Conservation (phyloP, 1,140 invertebrate genomes). For the Hylaeus anthracinus region DNA sequence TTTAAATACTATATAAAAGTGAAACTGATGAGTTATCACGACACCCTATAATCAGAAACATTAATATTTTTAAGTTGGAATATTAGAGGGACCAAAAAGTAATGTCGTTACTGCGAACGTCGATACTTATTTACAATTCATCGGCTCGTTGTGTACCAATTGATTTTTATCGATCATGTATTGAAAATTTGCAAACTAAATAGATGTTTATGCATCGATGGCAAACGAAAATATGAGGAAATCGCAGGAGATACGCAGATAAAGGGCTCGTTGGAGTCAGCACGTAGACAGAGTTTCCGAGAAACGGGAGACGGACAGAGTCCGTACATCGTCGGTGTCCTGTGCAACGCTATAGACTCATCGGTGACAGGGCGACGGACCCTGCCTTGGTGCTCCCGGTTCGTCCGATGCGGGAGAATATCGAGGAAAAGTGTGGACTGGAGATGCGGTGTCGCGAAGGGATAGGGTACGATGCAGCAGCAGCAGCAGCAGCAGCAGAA, state of each 20-base stretch:
- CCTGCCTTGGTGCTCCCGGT: slow-evolving; percentile 35
- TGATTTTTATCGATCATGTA: too few relatives aligned
- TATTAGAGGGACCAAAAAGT: too few relatives aligned
- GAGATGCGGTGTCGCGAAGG: slow-evolving; percentile 54
- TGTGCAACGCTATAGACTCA: slow-evolving; percentile 1
- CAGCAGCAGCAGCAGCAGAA: neutral
- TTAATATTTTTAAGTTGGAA: too few relatives aligned
- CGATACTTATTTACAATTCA: too few relatives aligned
- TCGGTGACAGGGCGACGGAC: slow-evolving; percentile 52
- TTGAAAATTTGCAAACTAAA: too few relatives aligned
- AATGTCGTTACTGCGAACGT: too few relatives aligned
- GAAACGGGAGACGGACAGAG: neutral
- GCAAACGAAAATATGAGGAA: too few relatives aligned
- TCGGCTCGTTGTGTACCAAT: too few relatives aligned
- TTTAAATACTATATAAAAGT: too few relatives aligned
- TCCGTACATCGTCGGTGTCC: neutral
- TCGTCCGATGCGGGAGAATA: slow-evolving; percentile 57
- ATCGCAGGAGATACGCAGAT: neutral
- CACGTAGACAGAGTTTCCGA: neutral
- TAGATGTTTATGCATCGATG: too few relatives aligned
- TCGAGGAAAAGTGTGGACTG: slow-evolving; percentile 55
- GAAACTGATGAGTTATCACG: too few relatives aligned
- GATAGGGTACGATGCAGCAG: slow-evolving; percentile 6
- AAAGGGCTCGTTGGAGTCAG: neutral
- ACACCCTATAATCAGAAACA: too few relatives aligned